Evolutionary conservation across 2,888 invertebrate species (phyloP).

Genomic region (Dynastes maya): DNA sequence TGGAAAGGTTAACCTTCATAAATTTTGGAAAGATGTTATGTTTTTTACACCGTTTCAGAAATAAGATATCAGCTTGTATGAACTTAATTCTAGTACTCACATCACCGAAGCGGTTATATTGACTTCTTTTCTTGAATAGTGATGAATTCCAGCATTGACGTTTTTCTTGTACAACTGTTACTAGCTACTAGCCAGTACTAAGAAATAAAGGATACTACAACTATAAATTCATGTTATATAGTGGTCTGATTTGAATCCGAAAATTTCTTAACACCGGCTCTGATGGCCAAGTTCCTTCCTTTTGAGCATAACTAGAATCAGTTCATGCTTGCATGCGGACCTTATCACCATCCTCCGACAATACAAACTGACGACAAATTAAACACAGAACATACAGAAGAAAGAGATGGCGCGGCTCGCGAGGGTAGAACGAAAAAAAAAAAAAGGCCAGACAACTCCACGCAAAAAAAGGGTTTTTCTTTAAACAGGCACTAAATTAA

Average conservation of each 20-base stretch:
- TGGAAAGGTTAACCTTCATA: too few relatives aligned
- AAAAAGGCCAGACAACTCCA: background rate
- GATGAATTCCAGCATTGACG: too few relatives aligned
- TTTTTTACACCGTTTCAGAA: too few relatives aligned
- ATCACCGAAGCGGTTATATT: too few relatives aligned
- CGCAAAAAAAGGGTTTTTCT: slow-evolving; percentile 65
- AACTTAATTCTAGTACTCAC: too few relatives aligned
- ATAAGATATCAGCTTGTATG: too few relatives aligned
- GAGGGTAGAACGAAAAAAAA: background rate
- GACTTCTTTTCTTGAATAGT: too few relatives aligned
- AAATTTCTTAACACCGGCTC: slow-evolving; percentile 61
- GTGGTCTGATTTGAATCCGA: background rate
- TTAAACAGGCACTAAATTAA: slow-evolving; percentile 69
- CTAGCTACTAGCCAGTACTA: too few relatives aligned
- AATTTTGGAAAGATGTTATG: too few relatives aligned
- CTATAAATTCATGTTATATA: too few relatives aligned
- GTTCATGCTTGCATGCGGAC: background rate
- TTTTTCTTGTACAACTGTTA: too few relatives aligned
- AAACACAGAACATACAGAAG: slow-evolving; percentile 58
- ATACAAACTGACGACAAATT: slow-evolving; percentile 68
- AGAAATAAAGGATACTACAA: too few relatives aligned
- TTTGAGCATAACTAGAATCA: background rate
- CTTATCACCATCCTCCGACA: slow-evolving; percentile 56
- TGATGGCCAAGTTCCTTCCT: slow-evolving; percentile 62
- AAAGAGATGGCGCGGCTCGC: background rate